Percentiles rank a stretch among this genome's conserved stretches.
Evolutionary conservation across 1,140 invertebrate species (phyloP).

Genomic region (Sipha flava): DNA sequence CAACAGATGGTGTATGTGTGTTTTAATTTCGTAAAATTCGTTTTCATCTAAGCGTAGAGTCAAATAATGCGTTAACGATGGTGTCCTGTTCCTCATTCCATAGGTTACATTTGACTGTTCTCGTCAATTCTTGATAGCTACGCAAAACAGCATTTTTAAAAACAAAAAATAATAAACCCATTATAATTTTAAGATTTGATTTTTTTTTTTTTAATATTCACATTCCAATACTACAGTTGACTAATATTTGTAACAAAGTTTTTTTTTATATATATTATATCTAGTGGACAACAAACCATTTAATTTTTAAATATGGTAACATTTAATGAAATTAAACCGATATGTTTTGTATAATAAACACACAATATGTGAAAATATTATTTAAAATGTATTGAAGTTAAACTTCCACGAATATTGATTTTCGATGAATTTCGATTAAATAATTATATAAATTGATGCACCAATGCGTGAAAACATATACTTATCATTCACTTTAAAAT

Average conservation of each 20-base stretch:
- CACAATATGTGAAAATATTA: background rate
- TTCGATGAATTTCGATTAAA: background rate
- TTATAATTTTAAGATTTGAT: background rate
- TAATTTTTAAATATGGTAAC: background rate
- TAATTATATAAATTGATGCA: background rate
- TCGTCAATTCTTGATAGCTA: conserved; percentile 33
- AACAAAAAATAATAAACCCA: conserved; percentile 9
- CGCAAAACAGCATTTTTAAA: conserved; percentile 10
- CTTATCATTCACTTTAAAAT: background rate
- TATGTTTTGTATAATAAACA: conserved; percentile 13
- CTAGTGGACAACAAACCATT: background rate
- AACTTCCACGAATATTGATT: background rate
- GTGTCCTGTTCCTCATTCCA: background rate
- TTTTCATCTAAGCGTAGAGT: conserved; percentile 10
- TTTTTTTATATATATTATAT: background rate
- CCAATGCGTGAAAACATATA: background rate
- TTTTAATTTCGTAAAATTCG: conserved; percentile 13
- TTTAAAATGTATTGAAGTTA: background rate
- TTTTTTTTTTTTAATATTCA: conserved; percentile 22
- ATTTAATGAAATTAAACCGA: background rate
- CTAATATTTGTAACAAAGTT: conserved; percentile 1
- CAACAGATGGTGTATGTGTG: background rate
- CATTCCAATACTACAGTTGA: conserved; percentile 16
- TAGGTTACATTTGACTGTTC: conserved; percentile 24
- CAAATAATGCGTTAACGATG: conserved; percentile 1